Base-by-base conservation (phyloP, 2,888 invertebrate genomes). In the Orchesella flavescens region DNA sequence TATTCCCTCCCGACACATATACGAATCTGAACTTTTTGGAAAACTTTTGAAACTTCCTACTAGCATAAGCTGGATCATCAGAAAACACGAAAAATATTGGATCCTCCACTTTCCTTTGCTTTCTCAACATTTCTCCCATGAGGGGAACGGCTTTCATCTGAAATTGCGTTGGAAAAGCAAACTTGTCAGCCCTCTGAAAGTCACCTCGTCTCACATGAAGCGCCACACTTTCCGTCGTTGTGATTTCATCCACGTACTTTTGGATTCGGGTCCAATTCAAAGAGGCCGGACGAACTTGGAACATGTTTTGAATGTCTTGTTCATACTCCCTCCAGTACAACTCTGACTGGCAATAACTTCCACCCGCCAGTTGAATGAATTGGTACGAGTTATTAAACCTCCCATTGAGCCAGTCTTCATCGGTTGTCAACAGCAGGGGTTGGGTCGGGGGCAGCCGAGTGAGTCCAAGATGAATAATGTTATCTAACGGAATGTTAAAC, bases 191-290 rank as follows among this genome's bases (percentile, higher is more conserved):
- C 1, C 13, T 53, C 7, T n/a, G 3, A 23, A 77, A 77, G 44
- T 83, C 83, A 1, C 83, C 83, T 44, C 76, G 43, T 0, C 83
- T 44, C 5, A 77, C 57, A 19, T 83, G 83, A 21, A 83, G 66
- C 1, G 77, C 68, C 4, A 83, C 77, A 61, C 83, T 83, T 43
- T 76, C 65, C 46, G 53, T 15, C 5, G 13, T 15, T 24, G 53
- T 13, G 10, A 83, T 72, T 44, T 57, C 13, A 1, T 61, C 23
- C 0, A 71, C 12, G 17, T 17, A 21, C 12, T 17, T 12, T 46
- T 15, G 15, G 17, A 74, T 74, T 44, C 19, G 59, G 9, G 55
- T 12, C 21, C 7, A 19, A 15, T 34, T 34, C 15, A 44, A 2
- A 1, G n/a, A 7, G 9, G 23, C 24, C 23, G 1, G n/a, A 2